Base-by-base conservation (phyloP, 2,888 invertebrate genomes). In the Cyclophora albipunctata region DNA sequence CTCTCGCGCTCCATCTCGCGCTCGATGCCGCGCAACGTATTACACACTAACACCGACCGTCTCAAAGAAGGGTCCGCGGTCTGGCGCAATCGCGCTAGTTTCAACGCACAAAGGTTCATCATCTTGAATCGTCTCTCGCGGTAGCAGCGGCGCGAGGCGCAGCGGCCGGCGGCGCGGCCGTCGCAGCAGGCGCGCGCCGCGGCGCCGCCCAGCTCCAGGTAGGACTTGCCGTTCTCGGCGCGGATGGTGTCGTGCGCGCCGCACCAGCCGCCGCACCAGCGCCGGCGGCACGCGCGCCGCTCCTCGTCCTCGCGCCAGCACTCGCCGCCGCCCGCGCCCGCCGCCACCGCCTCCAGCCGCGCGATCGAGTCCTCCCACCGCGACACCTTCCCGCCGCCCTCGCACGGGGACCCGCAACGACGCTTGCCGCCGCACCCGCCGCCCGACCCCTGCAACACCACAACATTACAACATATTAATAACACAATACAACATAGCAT, bases 41-140 rank as follows among this genome's bases (percentile, higher is more conserved):
- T 97, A 90, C 96, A 96, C 70, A 98, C 97, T 57, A 98, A 92
- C 74, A 98, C 97, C 46, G 96, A 97, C 57, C 96, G 93, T 67
- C 96, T 92, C 53, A 98, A 89, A 55, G 96, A 95, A 44, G 97
- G 96, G 78, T 97, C 97, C 50, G 96, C 94, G 63, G 95, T 95
- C 80, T 96, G 96, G 50, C 96, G 92, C 71, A 95, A 94, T 67
- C 95, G 91, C 72, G 95, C 95, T 62, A 98, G 89, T 85, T 98
- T 98, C 80, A 95, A 93, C 93, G 97, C 96, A 62, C 96, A 97
- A 61, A 97, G 91, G 80, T 97, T 96, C 78, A 97, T 93, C 75
- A 97, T 95, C 70, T 96, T 95, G 71, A 96, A 92, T 51, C 97
- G 91, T 61, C 95, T 90, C 74, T 96, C 95, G 75, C 95, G 92